phyloP scores from a whole-genome alignment of 2,888 invertebrate species.

The Chironomus riparius region DNA sequence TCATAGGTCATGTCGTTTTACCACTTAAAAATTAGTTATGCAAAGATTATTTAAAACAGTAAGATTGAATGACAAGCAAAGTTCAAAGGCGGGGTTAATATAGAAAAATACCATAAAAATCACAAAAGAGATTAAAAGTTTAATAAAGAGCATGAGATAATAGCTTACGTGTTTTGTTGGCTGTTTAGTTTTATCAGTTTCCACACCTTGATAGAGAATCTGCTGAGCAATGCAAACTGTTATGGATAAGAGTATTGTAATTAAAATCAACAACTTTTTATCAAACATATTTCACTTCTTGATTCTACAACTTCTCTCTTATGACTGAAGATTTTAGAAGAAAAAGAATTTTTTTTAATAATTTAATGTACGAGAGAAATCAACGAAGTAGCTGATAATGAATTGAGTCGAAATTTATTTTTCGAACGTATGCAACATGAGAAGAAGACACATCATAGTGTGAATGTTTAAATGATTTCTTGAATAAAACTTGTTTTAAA shows the following conservation, averaged over 20 bases:
- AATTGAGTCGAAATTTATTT: no score
- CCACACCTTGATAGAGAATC: background rate
- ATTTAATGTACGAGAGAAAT: no score
- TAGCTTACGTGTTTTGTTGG: conserved; percentile 2
- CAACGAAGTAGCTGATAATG: no score
- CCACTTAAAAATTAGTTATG: no score
- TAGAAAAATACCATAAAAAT: background rate
- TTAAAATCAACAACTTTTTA: background rate
- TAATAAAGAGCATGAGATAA: no score
- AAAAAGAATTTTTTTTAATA: no score
- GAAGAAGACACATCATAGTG: background rate
- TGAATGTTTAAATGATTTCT: background rate
- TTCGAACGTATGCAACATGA: background rate
- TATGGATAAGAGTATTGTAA: background rate
- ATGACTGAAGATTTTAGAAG: background rate
- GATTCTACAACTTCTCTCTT: background rate
- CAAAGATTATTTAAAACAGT: background rate
- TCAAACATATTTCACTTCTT: background rate
- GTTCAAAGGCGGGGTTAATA: background rate
- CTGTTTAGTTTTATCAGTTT: conserved; percentile 3
- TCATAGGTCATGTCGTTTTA: background rate
- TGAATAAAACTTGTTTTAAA: background rate
- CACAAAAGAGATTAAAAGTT: background rate
- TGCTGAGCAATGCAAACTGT: background rate
- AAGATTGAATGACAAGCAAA: background rate